phyloP scores from a whole-genome alignment of 2,113 vertebrate species.

The Balaeniceps rex region DNA sequence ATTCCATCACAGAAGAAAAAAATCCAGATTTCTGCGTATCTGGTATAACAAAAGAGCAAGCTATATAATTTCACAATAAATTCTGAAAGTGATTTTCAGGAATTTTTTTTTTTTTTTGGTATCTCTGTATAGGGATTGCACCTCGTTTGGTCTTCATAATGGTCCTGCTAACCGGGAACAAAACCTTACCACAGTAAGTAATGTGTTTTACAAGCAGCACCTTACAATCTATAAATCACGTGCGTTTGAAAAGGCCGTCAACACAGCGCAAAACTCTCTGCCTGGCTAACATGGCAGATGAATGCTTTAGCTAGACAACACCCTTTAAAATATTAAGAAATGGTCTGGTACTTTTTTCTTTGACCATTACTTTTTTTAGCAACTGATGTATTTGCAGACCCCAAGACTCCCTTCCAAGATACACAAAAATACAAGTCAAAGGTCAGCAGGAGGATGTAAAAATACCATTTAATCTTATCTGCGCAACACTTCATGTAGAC shows the following conservation, averaged over 20 bases:
- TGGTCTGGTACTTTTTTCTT: slow-evolving; percentile 8
- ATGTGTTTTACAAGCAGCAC: neutral
- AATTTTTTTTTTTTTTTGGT: neutral
- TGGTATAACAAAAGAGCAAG: neutral
- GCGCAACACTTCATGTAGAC: slow-evolving; percentile 45
- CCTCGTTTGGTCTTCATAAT: neutral
- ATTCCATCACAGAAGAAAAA: neutral
- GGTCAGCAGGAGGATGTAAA: slow-evolving; percentile 70
- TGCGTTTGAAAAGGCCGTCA: neutral
- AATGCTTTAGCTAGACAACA: neutral
- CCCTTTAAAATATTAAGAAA: slow-evolving; percentile 21
- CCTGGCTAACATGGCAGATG: neutral
- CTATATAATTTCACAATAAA: neutral
- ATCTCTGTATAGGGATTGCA: neutral
- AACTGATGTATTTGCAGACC: slow-evolving; percentile 53
- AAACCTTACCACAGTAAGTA: neutral
- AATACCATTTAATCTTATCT: slow-evolving; percentile 75
- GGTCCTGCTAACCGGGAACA: neutral
- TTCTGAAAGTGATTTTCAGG: neutral
- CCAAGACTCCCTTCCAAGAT: slow-evolving; percentile 53
- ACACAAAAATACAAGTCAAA: slow-evolving; percentile 70
- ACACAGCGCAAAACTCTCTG: neutral
- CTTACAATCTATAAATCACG: neutral
- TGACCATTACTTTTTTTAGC: slow-evolving; percentile 39
- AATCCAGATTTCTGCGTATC: neutral